Evolutionary conservation across 2,888 invertebrate species (phyloP).

Genomic region (Chymomyza amoena): DNA sequence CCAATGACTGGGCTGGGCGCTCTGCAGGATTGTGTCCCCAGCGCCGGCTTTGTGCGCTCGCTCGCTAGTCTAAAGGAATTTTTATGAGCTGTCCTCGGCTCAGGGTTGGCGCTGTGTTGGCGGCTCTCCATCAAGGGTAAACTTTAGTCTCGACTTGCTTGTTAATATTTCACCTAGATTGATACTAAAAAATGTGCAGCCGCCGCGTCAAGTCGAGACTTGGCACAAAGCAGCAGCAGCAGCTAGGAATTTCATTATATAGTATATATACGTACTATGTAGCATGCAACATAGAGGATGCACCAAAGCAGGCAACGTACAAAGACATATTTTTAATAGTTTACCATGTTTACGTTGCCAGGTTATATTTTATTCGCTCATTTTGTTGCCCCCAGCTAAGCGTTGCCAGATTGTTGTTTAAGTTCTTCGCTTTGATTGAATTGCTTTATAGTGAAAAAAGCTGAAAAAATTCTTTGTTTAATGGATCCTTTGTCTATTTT

Average conservation of each 20-base stretch:
- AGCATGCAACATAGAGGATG: not conserved
- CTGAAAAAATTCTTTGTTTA: not conserved
- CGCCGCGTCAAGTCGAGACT: conserved; percentile 13
- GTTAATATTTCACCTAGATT: conserved; percentile 73
- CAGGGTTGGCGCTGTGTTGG: conserved; percentile 19
- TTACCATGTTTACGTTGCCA: conserved; percentile 61
- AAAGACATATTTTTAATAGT: conserved; percentile 70
- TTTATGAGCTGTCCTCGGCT: conserved; percentile 71
- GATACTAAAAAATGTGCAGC: conserved; percentile 50
- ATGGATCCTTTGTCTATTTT: not conserved
- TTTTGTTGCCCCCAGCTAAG: conserved; percentile 22
- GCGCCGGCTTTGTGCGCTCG: conserved; percentile 37
- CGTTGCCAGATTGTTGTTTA: conserved; percentile 41
- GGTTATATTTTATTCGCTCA: conserved; percentile 2
- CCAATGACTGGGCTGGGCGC: not conserved
- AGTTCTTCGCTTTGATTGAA: not conserved
- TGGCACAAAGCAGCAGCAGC: conserved; percentile 28
- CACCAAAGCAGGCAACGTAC: conserved; percentile 54
- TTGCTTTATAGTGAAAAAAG: not conserved
- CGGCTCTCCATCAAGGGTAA: conserved; percentile 46
- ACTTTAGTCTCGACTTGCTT: conserved; percentile 42
- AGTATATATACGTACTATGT: conserved; percentile 1
- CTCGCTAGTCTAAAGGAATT: conserved; percentile 60
- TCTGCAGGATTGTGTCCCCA: conserved; percentile 1
- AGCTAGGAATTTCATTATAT: conserved; percentile 66